These are phyloP conservation scores for Orycteropus afer DNA, from an alignment of 2,113 vertebrate genomes.

Conservation along the genomic window DNA sequence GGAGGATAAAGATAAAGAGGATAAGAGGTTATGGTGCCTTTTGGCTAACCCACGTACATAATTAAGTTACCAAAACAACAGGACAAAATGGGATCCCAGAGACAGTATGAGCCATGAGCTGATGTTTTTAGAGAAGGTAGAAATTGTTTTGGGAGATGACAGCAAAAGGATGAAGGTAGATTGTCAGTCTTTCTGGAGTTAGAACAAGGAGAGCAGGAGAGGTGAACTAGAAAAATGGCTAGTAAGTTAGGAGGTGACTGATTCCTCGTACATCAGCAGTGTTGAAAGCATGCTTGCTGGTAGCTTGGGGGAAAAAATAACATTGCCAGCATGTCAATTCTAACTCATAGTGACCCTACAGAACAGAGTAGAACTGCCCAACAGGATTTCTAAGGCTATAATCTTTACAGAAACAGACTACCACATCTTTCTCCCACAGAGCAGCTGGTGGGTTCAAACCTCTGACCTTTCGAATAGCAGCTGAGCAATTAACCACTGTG, in stretches of 20 bases:
- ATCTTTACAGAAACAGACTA: background rate
- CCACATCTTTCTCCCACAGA: background rate
- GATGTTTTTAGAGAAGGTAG: background rate
- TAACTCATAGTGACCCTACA: too few species aligned
- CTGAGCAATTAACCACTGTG: background rate
- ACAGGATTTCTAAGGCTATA: too few species aligned
- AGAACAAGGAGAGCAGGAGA: background rate
- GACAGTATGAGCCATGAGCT: background rate
- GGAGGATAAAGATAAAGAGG: background rate
- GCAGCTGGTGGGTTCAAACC: background rate
- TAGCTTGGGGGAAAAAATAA: fast-evolving
- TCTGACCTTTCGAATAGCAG: background rate
- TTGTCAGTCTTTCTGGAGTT: background rate
- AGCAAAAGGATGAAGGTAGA: background rate
- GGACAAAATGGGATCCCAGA: background rate
- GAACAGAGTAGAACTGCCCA: too few species aligned
- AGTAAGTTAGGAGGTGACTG: background rate
- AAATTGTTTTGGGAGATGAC: background rate
- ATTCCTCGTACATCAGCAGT: fast-evolving
- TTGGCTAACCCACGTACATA: background rate
- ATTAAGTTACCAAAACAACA: background rate
- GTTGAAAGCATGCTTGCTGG: background rate
- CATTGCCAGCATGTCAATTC: too few species aligned
- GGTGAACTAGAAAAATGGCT: background rate
- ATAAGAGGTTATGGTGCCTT: background rate